Evolutionary conservation across 2,888 invertebrate species (phyloP).

Genomic region (Drosophila setosimentum): DNA sequence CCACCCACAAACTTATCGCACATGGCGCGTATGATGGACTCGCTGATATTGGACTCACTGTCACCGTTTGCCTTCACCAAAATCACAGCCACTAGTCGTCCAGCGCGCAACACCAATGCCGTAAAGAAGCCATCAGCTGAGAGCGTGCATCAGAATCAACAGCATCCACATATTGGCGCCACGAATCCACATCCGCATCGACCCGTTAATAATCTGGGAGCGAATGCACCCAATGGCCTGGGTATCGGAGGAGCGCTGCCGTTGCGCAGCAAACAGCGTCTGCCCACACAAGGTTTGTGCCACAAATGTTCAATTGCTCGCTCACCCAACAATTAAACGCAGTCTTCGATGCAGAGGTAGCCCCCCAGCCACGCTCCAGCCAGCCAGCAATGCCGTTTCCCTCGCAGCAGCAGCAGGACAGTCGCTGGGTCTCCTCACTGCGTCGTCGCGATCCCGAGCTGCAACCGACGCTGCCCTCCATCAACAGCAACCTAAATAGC

Average conservation of each 20-base stretch:
- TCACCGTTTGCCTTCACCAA: constrained; percentile 89
- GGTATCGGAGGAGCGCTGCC: constrained; percentile 69
- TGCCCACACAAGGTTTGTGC: constrained; percentile 85
- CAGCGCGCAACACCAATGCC: constrained; percentile 64
- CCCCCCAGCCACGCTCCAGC: constrained; percentile 84
- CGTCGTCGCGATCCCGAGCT: constrained; percentile 89
- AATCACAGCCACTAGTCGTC: constrained; percentile 87
- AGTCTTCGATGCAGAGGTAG: constrained; percentile 83
- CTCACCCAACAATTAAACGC: constrained; percentile 66
- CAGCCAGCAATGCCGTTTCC: constrained; percentile 73
- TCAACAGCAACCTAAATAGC: constrained; percentile 83
- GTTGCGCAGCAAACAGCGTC: constrained; percentile 79
- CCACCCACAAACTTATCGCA: constrained; percentile 88
- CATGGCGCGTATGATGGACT: constrained; percentile 91
- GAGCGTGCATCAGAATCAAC: constrained; percentile 28
- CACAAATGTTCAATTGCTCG: constrained; percentile 16
- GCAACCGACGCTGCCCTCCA: constrained; percentile 88
- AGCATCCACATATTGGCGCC: constrained; percentile 21
- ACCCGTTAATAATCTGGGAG: constrained; percentile 68
- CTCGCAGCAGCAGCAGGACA: constrained; percentile 86
- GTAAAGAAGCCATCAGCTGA: constrained; percentile 59
- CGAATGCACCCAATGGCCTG: constrained; percentile 68
- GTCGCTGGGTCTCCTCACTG: constrained; percentile 89
- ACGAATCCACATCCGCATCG: constrained; percentile 51
- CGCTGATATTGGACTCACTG: constrained; percentile 89